phyloP scores from a whole-genome alignment of 30 jellyfish, hydroid and myxozoan species.

The Pseudorhiza aurosa region DNA sequence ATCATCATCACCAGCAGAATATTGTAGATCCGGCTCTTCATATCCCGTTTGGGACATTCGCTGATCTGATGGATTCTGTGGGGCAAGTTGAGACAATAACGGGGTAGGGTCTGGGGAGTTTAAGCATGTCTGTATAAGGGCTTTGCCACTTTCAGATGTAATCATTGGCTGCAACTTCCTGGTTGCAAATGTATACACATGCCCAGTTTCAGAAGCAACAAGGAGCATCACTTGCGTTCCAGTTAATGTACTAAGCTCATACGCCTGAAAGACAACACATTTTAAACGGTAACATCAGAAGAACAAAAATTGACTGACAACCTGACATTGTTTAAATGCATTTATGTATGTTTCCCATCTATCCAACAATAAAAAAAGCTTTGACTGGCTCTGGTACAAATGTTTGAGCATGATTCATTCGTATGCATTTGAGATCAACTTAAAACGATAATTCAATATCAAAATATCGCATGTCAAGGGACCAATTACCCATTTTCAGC shows the following conservation, averaged over 20 bases:
- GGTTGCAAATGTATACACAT: slow-evolving; percentile 98
- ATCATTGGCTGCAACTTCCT: slow-evolving; percentile 97
- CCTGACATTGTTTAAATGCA: too few relatives aligned
- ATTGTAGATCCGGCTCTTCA: slow-evolving; percentile 91
- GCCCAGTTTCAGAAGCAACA: slow-evolving; percentile 99
- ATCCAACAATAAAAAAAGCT: too few relatives aligned
- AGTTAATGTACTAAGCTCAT: slow-evolving; percentile 96
- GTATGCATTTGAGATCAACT: too few relatives aligned
- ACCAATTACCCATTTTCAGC: too few relatives aligned
- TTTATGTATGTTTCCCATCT: too few relatives aligned
- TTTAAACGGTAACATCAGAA: background rate
- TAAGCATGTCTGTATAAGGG: slow-evolving; percentile 97
- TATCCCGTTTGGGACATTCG: slow-evolving; percentile 94
- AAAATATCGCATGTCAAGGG: too few relatives aligned
- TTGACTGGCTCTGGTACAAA: too few relatives aligned
- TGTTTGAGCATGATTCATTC: too few relatives aligned
- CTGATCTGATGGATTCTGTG: slow-evolving; percentile 79
- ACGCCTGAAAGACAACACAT: slow-evolving; percentile 63
- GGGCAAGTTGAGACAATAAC: slow-evolving; percentile 64
- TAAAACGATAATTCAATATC: too few relatives aligned
- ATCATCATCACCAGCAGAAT: slow-evolving; percentile 83
- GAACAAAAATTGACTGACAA: too few relatives aligned
- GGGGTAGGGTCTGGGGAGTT: slow-evolving; percentile 98
- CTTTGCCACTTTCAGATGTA: slow-evolving; percentile 99
- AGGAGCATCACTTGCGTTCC: slow-evolving; percentile 99